Base-by-base conservation (phyloP, 2,113 vertebrate genomes). In the Dryoscopus gambensis region DNA sequence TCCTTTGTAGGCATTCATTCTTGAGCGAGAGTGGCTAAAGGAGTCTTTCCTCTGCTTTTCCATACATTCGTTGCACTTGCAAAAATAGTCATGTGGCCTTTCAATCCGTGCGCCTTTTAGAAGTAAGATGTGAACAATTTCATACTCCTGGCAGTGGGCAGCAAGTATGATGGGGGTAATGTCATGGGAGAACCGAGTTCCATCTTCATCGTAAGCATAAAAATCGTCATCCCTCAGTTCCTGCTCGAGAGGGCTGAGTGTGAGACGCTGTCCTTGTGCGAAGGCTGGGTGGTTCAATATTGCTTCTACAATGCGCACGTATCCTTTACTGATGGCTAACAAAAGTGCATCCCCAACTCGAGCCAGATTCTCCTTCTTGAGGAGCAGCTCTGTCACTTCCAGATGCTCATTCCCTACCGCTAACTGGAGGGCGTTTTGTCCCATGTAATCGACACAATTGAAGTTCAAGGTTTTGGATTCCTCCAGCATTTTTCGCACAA, bases 391-490 rank as follows among this genome's bases (percentile, higher is more conserved):
- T 0, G 99, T 99, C 83, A 99, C 99, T 86, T 99, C 99, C 79
- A 99, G 97, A 84, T 99, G 99, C 91, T 99, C 99, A 1, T 99
- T 99, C 15, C 99, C 99, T 27, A 99, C 99, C 0, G 99, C 99
- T 65, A 99, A 90, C 97, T 99, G 99, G 93, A 99, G 95, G 10
- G 99, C 98, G 2, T 99, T 99, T 95, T 99, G 99, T 65, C 99
- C 99, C 99, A 99, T 99, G 95, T 99, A 99, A 97, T 99, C 99
- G 8, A 99, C 99, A 0, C 99, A 99, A 70, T 99, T 99, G 76
- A 99, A 99, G 97, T 99, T 99, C 70, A 99, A 98, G 5, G 99
- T 99, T 97, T 99, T 99, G 96, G 99, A 99, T 75, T 99, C 99
- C 75, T 99, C 99, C 95, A 99, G 97, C 99, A 99, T 99, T 96